A percentile compares a stretch with the other conserved stretches of the same genome.
Conservation (phyloP, 2,113 vertebrate species). For the Syrmaticus mikado region DNA sequence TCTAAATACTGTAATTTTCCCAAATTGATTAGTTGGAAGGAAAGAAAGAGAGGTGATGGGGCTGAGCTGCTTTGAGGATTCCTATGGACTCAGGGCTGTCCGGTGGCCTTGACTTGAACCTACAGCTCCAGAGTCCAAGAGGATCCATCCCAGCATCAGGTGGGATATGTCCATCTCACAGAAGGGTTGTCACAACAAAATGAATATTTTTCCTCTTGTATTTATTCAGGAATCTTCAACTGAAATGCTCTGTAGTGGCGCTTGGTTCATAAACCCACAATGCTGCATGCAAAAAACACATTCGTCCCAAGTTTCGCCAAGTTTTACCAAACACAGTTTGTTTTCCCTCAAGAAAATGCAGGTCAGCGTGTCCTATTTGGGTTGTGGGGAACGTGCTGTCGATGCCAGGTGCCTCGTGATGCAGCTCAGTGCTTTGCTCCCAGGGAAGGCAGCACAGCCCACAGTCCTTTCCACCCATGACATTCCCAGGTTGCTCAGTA, state of each 20-base stretch:
- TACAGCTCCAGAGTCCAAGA: neutral
- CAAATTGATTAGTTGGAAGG: slow-evolving; percentile 15
- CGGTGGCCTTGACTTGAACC: neutral
- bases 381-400: neutral
- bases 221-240: neutral
- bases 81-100: neutral
- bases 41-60: neutral
- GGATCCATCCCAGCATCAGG: accelerated
- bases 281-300: neutral
- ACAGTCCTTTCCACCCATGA: neutral
- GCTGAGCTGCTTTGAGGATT: neutral
- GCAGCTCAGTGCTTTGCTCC: neutral
- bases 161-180: neutral
- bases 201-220: neutral
- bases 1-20: slow-evolving; percentile 20
- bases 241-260: neutral
- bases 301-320: neutral
- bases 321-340: neutral
- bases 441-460: neutral
- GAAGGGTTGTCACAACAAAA: neutral
- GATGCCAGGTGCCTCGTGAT: neutral
- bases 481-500: neutral
- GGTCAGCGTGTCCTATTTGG: neutral
- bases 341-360: slow-evolving; percentile 15
- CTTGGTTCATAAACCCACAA: neutral